phyloP scores from a whole-genome alignment of 2,113 vertebrate genomes.

The Coryphaenoides rupestris region DNA sequence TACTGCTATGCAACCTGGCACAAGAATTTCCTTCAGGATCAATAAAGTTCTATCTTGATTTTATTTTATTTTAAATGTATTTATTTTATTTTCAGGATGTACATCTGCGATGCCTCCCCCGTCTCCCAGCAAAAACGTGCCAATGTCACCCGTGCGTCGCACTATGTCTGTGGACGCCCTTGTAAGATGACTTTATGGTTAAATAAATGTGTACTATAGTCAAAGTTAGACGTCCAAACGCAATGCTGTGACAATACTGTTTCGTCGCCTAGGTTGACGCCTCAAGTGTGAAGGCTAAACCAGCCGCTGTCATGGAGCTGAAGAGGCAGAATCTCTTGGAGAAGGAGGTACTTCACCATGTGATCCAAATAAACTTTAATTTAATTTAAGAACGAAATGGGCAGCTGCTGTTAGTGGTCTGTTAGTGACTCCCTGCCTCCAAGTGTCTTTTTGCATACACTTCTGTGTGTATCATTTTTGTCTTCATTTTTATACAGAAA shows the following conservation, averaged over 20 bases:
- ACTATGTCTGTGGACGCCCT: constrained; percentile 73
- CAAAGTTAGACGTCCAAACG: too few species aligned
- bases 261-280: constrained; percentile 42
- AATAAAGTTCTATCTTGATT: too few species aligned
- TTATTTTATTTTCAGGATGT: constrained; percentile 31
- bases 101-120: constrained; percentile 24
- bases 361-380: neutral
- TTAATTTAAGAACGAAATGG: too few species aligned
- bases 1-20: too few species aligned
- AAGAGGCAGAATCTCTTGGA: constrained; percentile 84
- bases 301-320: constrained; percentile 64
- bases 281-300: constrained; percentile 69
- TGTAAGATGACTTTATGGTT: constrained; percentile 56
- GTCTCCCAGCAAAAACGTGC: constrained; percentile 41
- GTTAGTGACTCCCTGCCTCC: too few species aligned
- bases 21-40: too few species aligned
- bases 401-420: neutral
- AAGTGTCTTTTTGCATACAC: too few species aligned
- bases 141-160: constrained; percentile 70
- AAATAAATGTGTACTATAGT: too few species aligned
- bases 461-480: neutral
- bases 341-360: constrained; percentile 74
- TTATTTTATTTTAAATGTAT: too few species aligned
- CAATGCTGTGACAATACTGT: neutral
- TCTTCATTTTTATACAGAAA: too few species aligned